Evolutionary conservation across 2,888 invertebrate species (phyloP), one percentile per base, ranked within the genome.

Genomic region (Archaeoteleia sp.): DNA sequence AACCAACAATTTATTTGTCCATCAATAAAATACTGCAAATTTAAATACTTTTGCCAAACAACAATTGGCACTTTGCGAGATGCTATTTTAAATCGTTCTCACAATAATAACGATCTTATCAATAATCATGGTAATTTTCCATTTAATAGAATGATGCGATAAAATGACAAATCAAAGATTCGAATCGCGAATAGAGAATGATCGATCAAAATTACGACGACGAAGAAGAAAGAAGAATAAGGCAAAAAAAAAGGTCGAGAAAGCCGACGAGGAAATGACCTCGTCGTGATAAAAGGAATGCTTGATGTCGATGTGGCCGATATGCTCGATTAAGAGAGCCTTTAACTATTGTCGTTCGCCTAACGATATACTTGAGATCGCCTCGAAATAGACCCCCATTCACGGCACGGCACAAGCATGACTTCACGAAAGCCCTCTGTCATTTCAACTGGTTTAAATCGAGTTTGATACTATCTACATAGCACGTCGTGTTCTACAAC

Each of bases 371-470:
- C 63, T 63, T 34, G 68, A 63, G 62, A 58, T 62, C 53, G 57
- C 42, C 34, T 51, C 32, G 60, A 53, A 68, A 69, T 66, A 66
- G 55, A 69, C 55, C 60, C 49, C 54, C 61, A 62, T 66, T 66
- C 54, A 25, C 40, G 40, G 9, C 9, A 51, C 29, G 10, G 61
- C 43, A 53, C 39, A 32, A 51, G 60, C 68, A 68, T 66, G 66
- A 68, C 68, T 66, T 10, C 62, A 55, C 65, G 53, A 68, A 71
- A 71, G 71, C 62, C 53, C 68, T 67, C 62, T 71, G 71, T 71
- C 66, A 71, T 53, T 68, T 66, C 66, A 68, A 68, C 71, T 62
- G 68, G 66, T 71, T 71, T 66, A 65, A 68, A 68, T 71, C 68
- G 62, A 62, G 49, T 58, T 37, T 8, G 71, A 71, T 68, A 62